Evolutionary conservation across 1,140 invertebrate species (phyloP).

Genomic region (Drosophila sturtevanti): DNA sequence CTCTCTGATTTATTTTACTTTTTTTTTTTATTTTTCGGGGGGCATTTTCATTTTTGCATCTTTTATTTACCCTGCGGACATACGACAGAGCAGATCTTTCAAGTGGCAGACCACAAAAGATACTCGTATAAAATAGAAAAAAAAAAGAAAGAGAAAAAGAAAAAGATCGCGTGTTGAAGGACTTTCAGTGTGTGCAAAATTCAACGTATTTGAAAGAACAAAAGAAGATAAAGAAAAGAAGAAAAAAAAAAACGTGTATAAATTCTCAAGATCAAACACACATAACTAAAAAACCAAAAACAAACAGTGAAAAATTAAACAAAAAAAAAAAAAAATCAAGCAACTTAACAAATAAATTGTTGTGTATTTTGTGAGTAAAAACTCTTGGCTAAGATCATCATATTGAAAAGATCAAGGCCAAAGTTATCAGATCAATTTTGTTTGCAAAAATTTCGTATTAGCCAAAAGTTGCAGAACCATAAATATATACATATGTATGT

Average conservation of each 20-base stretch:
- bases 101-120: slow-evolving; percentile 28
- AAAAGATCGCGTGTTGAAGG: slow-evolving; percentile 41
- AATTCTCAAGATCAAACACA: slow-evolving; percentile 30
- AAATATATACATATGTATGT: background rate
- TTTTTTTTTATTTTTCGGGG: slow-evolving; percentile 8
- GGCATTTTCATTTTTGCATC: slow-evolving; percentile 10
- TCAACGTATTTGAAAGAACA: slow-evolving; percentile 11
- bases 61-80: slow-evolving; percentile 34
- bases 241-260: slow-evolving; percentile 43
- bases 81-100: slow-evolving; percentile 38
- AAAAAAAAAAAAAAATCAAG: background rate
- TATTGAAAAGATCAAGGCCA: background rate
- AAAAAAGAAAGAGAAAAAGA: slow-evolving; percentile 18
- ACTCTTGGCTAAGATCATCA: slow-evolving; percentile 1
- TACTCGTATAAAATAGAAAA: background rate
- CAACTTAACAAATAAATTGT: background rate
- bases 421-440: background rate
- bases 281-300: background rate
- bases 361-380: slow-evolving; percentile 5
- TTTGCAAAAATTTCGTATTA: background rate
- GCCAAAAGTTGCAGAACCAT: background rate
- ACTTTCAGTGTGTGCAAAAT: slow-evolving; percentile 26
- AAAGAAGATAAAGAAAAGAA: slow-evolving; percentile 33
- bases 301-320: background rate
- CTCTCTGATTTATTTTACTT: too few species aligned